These are phyloP conservation scores for Tribolium freemani DNA, from an alignment of 2,888 invertebrate species.

Conservation along the genomic window DNA sequence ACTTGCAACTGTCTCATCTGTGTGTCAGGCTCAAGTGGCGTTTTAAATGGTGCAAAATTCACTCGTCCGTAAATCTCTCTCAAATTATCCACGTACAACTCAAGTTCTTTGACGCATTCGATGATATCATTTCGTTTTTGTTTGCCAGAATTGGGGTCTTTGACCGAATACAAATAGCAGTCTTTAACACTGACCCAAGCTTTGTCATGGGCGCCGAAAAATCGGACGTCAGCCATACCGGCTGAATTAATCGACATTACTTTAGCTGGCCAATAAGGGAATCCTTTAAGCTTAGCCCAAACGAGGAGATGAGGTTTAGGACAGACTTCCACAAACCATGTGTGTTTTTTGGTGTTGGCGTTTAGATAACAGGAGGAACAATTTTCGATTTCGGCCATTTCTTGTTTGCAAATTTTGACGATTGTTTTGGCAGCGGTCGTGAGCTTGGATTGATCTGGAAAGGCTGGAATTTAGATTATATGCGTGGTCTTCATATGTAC, in stretches of 20 bases:
- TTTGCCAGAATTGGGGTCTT: conserved; percentile 78
- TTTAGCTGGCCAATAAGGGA: conserved; percentile 98
- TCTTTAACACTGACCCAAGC: conserved; percentile 91
- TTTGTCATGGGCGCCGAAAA: conserved; percentile 95
- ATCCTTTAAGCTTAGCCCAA: conserved; percentile 97
- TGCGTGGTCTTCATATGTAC: conserved; percentile 5
- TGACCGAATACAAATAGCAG: conserved; percentile 85
- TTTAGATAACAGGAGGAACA: conserved; percentile 93
- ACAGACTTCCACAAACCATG: conserved; percentile 95
- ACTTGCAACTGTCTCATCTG: conserved; percentile 75
- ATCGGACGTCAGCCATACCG: conserved; percentile 88
- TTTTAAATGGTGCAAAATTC: conserved; percentile 80
- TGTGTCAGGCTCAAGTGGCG: conserved; percentile 76
- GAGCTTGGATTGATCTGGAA: conserved; percentile 81
- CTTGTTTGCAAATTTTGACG: conserved; percentile 87
- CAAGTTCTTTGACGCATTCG: conserved; percentile 80
- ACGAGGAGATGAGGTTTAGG: conserved; percentile 90
- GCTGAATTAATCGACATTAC: conserved; percentile 79
- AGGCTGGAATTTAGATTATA: conserved; percentile 38
- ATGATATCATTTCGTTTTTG: conserved; percentile 74
- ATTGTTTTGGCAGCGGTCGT: conserved; percentile 83
- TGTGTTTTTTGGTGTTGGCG: conserved; percentile 83
- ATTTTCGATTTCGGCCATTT: conserved; percentile 93
- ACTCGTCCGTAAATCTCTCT: conserved; percentile 80
- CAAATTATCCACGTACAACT: conserved; percentile 81